phyloP scores from a whole-genome alignment of 2,888 invertebrate genomes.

The Agapostemon virescens region DNA sequence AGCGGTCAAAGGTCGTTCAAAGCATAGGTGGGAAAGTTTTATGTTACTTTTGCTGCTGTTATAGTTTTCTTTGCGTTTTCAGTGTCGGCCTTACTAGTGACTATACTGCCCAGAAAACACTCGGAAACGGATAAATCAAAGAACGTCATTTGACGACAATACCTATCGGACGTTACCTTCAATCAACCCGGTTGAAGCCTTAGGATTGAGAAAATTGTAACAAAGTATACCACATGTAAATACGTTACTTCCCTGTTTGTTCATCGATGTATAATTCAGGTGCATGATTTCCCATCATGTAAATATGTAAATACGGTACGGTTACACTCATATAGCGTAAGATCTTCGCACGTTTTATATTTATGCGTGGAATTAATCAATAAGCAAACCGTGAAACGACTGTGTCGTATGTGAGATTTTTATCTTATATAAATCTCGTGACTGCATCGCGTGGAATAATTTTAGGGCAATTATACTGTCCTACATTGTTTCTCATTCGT shows the following conservation, averaged over 20 bases:
- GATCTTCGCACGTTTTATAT: slow-evolving; percentile 26
- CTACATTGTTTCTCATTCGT: slow-evolving; percentile 8
- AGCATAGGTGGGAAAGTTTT: too few species aligned
- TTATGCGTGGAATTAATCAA: slow-evolving; percentile 9
- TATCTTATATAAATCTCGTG: slow-evolving; percentile 26
- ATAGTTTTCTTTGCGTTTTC: slow-evolving; percentile 28
- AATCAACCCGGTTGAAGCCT: background rate
- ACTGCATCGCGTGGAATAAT: slow-evolving; percentile 21
- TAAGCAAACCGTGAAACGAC: slow-evolving; percentile 4
- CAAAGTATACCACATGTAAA: slow-evolving; percentile 38
- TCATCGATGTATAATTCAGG: slow-evolving; percentile 21
- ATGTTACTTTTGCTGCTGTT: background rate
- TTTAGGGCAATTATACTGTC: slow-evolving; percentile 5
- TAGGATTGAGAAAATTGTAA: slow-evolving; percentile 2
- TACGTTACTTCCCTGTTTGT: slow-evolving; percentile 15
- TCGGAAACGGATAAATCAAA: slow-evolving; percentile 43
- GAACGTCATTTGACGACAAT: slow-evolving; percentile 39
- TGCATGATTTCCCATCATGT: slow-evolving; percentile 56
- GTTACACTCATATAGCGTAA: slow-evolving; percentile 39
- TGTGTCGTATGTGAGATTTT: slow-evolving; percentile 37
- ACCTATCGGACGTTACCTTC: background rate
- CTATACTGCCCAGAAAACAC: slow-evolving; percentile 64
- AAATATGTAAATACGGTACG: slow-evolving; percentile 55
- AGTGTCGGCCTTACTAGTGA: slow-evolving; percentile 71
- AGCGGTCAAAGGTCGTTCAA: too few species aligned